Percentiles rank a stretch among this genome's conserved stretches.
Evolutionary conservation across 2,888 invertebrate species (phyloP).

Genomic region (Pantelozetes paolii): DNA sequence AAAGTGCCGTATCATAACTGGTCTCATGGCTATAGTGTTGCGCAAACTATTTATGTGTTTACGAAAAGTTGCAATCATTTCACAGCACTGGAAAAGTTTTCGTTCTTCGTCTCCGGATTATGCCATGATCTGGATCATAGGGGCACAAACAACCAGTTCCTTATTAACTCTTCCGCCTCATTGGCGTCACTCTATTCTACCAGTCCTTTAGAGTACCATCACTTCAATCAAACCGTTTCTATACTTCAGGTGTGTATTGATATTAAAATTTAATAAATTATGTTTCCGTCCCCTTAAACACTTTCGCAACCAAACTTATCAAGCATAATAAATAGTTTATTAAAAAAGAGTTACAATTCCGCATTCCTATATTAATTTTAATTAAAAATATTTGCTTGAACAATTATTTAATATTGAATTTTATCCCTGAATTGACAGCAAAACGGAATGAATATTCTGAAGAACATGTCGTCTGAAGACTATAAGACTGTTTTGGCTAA

Average conservation of each 20-base stretch:
- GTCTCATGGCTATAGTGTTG: slow-evolving; percentile 80
- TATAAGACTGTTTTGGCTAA: slow-evolving; percentile 68
- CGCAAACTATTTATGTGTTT: slow-evolving; percentile 74
- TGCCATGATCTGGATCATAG: slow-evolving; percentile 83
- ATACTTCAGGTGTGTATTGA: slow-evolving; percentile 63
- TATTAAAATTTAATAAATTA: no score
- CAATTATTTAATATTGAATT: no score
- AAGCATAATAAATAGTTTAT: no score
- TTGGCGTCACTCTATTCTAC: slow-evolving; percentile 78
- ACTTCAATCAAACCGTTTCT: slow-evolving; percentile 80
- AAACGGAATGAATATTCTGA: slow-evolving; percentile 81
- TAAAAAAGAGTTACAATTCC: no score
- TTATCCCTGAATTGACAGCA: no score
- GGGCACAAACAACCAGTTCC: slow-evolving; percentile 79
- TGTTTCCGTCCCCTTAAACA: no score
- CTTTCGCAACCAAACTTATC: no score
- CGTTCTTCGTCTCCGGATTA: slow-evolving; percentile 71
- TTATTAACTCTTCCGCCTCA: slow-evolving; percentile 75
- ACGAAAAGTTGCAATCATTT: slow-evolving; percentile 61
- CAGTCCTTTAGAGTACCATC: slow-evolving; percentile 80
- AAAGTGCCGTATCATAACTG: slow-evolving; percentile 81
- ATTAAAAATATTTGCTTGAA: no score
- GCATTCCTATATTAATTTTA: no score
- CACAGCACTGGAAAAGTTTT: slow-evolving; percentile 64
- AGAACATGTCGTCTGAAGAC: slow-evolving; percentile 65